Percentiles rank a stretch among this genome's conserved stretches.
These are phyloP conservation scores for Ascaphus truei DNA, from an alignment of 2,113 vertebrate genomes.

Conservation along the genomic window DNA sequence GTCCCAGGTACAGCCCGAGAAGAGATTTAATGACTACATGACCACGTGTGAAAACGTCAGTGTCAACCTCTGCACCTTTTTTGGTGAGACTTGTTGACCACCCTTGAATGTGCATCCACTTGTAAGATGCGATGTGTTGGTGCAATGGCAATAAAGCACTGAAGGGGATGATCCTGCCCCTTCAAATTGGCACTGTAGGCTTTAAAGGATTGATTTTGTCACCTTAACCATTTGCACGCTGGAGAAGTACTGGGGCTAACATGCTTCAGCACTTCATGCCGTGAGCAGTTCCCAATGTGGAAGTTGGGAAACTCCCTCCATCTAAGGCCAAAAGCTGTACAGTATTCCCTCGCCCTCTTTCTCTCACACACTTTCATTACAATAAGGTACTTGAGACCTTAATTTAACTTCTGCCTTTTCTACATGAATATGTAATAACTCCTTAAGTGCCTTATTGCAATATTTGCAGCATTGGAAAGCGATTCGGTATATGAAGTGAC, in stretches of 20 bases:
- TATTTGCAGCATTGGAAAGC: background rate
- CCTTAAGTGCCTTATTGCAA: slow-evolving; percentile 33
- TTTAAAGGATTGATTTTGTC: no score
- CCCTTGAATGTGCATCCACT: no score
- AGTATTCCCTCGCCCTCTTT: slow-evolving; percentile 16
- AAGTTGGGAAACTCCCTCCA: background rate
- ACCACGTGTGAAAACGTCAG: background rate
- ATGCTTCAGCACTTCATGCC: background rate
- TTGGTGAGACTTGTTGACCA: background rate
- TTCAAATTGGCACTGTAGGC: no score
- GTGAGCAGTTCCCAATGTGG: background rate
- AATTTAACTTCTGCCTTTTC: background rate
- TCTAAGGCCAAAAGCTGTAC: background rate
- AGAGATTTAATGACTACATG: no score
- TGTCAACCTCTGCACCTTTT: background rate
- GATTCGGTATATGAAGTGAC: background rate
- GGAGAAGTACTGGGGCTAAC: no score
- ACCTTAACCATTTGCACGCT: no score
- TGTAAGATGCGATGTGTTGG: no score
- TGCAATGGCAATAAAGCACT: background rate
- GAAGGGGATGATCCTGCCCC: background rate
- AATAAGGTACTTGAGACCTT: slow-evolving; percentile 22
- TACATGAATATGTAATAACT: background rate
- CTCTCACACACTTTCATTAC: background rate
- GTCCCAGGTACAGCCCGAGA: background rate